Base-by-base conservation (phyloP, 1,140 invertebrate species). In the Mizuhopecten yessoensis region DNA sequence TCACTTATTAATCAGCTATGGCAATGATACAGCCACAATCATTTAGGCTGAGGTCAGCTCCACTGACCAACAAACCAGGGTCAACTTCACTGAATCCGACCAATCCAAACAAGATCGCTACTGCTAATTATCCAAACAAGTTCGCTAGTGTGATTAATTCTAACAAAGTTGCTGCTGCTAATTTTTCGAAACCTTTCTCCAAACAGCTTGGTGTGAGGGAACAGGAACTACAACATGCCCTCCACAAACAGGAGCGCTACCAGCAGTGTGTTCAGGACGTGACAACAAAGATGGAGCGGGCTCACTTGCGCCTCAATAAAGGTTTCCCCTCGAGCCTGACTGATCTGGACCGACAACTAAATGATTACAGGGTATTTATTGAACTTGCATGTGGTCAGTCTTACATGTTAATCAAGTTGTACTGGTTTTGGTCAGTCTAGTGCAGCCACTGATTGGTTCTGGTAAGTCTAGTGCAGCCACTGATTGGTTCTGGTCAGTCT, bases 191-290 rank as follows among this genome's bases (percentile, higher is more conserved):
- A 91, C 87, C 86, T 91, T 34, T 89, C 75, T 86, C 90, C 13
- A 88, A 87, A 75, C 93, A 96, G 95, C 93, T 94, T 49, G 92
- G 93, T 45, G 93, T 91, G 33, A 95, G 95, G 91, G 95, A 96
- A 92, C 92, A 92, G 87, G 94, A 95, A 88, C 93, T 96, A 11
- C 93, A 94, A 75, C 75, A 89, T 36, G 94, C 95, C 0, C 88
- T 96, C 13, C 94, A 95, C 90, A 93, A 94, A 88, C 95, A 96
- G 89, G 94, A 95, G 34, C 57, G 91, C 3, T 95, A 95, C 92
- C 95, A 95, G 90, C 92, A 94, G 34, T 90, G 93, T 10, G 95
- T 96, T 20, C 95, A 96, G 92, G 93, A 95, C 89, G 93, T 95
- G 34, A 96, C 94, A 3, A 87, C 92, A 33, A 93, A 94, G 33